phyloP scores from a whole-genome alignment of 2,888 invertebrate genomes.

The Drosophila meridiana region DNA sequence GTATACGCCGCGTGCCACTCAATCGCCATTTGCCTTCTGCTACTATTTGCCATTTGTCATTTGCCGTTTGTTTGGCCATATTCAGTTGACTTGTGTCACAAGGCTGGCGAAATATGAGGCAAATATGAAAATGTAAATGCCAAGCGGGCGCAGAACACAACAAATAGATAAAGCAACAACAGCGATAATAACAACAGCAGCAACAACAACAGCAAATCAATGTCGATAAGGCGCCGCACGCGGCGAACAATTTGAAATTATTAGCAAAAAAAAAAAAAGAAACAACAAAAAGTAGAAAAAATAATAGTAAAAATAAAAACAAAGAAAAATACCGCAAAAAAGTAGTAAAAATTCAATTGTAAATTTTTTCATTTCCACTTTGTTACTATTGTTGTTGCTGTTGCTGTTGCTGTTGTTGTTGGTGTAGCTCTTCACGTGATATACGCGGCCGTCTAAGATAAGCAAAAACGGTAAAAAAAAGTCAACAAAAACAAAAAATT shows the following conservation, averaged over 20 bases:
- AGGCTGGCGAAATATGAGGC: slow-evolving; percentile 67
- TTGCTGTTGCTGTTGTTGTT: neutral
- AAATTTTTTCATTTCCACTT: slow-evolving; percentile 22
- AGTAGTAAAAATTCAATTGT: slow-evolving; percentile 42
- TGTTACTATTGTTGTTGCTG: neutral
- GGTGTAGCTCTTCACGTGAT: slow-evolving; percentile 65
- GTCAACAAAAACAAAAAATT: slow-evolving; percentile 5
- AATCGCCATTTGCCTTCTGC: slow-evolving; percentile 46
- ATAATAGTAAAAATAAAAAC: slow-evolving; percentile 6
- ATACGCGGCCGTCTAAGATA: slow-evolving; percentile 55
- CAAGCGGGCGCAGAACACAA: slow-evolving; percentile 40
- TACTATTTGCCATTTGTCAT: slow-evolving; percentile 14
- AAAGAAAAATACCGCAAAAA: slow-evolving; percentile 33
- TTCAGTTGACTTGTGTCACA: slow-evolving; percentile 60
- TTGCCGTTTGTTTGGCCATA: slow-evolving; percentile 58
- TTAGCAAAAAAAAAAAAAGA: slow-evolving; percentile 24
- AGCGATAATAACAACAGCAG: slow-evolving; percentile 31
- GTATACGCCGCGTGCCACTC: slow-evolving; percentile 68
- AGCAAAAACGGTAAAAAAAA: slow-evolving; percentile 52
- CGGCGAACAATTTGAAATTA: slow-evolving; percentile 56
- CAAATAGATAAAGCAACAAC: slow-evolving; percentile 59
- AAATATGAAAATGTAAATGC: slow-evolving; percentile 69
- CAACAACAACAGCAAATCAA: slow-evolving; percentile 50
- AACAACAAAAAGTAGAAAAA: slow-evolving; percentile 12
- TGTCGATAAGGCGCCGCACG: slow-evolving; percentile 66